Evolutionary conservation across 92 coral and sea anemone genomes (phyloP).

Genomic region (Diadumene lineata): DNA sequence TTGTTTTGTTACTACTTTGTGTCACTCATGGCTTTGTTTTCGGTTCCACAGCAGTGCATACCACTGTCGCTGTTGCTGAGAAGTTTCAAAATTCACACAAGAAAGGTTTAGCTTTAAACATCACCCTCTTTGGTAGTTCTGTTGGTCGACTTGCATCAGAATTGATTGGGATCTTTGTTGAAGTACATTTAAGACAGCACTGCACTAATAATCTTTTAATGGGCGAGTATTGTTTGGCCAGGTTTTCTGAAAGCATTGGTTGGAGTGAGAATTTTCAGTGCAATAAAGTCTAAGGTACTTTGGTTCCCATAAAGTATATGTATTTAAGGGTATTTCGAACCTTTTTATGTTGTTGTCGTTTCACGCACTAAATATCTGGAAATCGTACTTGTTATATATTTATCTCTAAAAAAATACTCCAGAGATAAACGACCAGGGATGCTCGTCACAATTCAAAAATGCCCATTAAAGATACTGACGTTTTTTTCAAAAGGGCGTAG

Average conservation of each 20-base stretch:
- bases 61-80: constrained; percentile 1
- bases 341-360: too few relatives aligned
- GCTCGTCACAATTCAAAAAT: too few relatives aligned
- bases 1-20: neutral
- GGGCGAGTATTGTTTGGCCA: neutral
- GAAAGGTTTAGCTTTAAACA: neutral
- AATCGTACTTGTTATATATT: too few relatives aligned
- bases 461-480: too few relatives aligned
- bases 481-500: too few relatives aligned
- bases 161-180: neutral
- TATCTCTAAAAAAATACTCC: too few relatives aligned
- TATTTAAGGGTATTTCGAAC: too few relatives aligned
- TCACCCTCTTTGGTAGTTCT: neutral
- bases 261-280: neutral
- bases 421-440: too few relatives aligned
- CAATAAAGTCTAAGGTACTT: too few relatives aligned
- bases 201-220: neutral
- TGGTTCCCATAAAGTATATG: too few relatives aligned
- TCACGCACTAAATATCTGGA: too few relatives aligned
- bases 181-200: neutral
- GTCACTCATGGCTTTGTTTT: neutral
- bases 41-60: neutral
- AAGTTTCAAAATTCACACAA: neutral
- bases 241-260: neutral
- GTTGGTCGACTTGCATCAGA: constrained; percentile 6